Base-by-base conservation (phyloP, 2,888 invertebrate species). In the Drosophila sordidula region DNA sequence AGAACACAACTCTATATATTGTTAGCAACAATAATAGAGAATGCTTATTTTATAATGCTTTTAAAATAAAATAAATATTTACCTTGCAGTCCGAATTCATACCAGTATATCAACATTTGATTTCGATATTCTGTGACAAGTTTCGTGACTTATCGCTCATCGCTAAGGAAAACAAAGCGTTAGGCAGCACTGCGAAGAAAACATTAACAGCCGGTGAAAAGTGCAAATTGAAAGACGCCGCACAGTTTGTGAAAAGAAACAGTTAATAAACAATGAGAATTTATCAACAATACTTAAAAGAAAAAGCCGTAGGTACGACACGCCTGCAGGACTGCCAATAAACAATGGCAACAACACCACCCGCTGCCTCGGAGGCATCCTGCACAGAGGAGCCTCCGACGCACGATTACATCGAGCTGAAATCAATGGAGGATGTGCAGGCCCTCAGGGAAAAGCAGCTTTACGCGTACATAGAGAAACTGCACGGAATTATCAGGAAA, bases 401-500 rank as follows among this genome's bases (percentile, higher is more conserved):
- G 0, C 81, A 82, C 12, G 85, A 87, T 52, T 85, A 69, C 45
- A 75, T 76, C 3, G 72, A 77, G 41, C 54, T 63, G 9, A 75
- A 79, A 55, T 75, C 65, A 49, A 79, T 70, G 58, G 34, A 76
- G 2, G 79, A 79, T 8, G 44, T 90, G 12, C 64, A 74, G 52
- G 55, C 75, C 4, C 52, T 90, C 29, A 80, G 78, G 1, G 54
- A 69, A 11, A 70, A 63, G 3, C 87, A 90, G 46, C 42, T 92
- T 5, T 80, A 87, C 18, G 58, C 58, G 5, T 92, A 92, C 50
- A 82, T 92, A 14, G 87, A 89, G 29, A 78, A 80, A n/a, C 65
- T 92, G 14, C 92, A 92, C 38, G 70, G 73, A 6, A 70, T 87
- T 25, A 58, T 91, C 1, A 79, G 86, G 45, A 90, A 89, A 79